phyloP scores from a whole-genome alignment of 1,140 invertebrate species.

The Listronotus oregonensis region DNA sequence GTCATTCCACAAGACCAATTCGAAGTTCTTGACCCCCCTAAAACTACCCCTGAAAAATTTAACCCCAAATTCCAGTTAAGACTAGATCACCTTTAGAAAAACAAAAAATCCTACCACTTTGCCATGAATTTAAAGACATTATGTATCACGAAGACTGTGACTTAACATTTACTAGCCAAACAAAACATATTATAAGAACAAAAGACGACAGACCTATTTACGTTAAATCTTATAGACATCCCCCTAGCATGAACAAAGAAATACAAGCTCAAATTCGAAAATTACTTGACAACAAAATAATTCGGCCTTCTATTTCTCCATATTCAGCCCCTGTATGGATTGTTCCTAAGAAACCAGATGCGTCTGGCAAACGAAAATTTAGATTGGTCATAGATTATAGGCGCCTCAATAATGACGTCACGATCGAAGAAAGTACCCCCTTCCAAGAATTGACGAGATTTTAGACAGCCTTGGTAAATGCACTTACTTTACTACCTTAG shows the following conservation, averaged over 20 bases:
- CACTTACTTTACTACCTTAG: slow-evolving; percentile 58
- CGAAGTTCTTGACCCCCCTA: background rate
- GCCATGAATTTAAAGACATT: slow-evolving; percentile 8
- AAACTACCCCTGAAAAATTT: background rate
- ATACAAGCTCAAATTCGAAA: slow-evolving; percentile 42
- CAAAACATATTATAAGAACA: slow-evolving; percentile 5
- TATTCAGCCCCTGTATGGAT: slow-evolving; percentile 50
- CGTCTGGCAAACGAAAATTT: slow-evolving; percentile 49
- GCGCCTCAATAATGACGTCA: slow-evolving; percentile 53
- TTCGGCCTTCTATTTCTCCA: slow-evolving; percentile 46
- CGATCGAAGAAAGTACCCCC: slow-evolving; percentile 59
- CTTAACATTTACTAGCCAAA: slow-evolving; percentile 12
- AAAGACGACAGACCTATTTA: slow-evolving; percentile 5
- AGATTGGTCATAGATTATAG: slow-evolving; percentile 55
- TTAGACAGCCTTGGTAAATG: slow-evolving; percentile 56
- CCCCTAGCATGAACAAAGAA: slow-evolving; percentile 6
- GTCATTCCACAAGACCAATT: background rate
- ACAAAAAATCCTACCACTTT: slow-evolving; percentile 2
- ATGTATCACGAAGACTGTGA: slow-evolving; percentile 14
- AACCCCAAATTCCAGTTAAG: background rate
- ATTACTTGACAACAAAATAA: slow-evolving; percentile 45
- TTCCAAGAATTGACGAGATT: slow-evolving; percentile 60
- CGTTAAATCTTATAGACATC: slow-evolving; percentile 42
- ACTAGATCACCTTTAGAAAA: slow-evolving; percentile 2
- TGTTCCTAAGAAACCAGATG: slow-evolving; percentile 54